A percentile compares a stretch with the other conserved stretches of the same genome.
Evolutionary conservation across 2,888 invertebrate genomes (phyloP).

Genomic region (Polydrusus cervinus): DNA sequence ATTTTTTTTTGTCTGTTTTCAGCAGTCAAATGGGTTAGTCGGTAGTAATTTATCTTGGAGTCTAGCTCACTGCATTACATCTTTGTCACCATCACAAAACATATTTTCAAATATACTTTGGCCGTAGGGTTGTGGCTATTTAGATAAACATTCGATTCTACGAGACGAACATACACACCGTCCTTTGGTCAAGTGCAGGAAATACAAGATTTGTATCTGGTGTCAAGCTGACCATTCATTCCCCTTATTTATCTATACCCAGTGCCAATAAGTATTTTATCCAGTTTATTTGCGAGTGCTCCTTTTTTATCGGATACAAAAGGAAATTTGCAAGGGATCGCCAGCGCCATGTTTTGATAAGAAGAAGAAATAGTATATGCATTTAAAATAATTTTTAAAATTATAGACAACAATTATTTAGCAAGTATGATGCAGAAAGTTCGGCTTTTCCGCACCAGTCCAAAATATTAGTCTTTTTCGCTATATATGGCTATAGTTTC

Average conservation of each 20-base stretch:
- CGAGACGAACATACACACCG: constrained; percentile 59
- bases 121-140: constrained; percentile 57
- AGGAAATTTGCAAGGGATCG: constrained; percentile 42
- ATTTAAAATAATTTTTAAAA: background rate
- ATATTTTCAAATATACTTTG: constrained; percentile 64
- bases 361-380: background rate
- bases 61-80: constrained; percentile 18
- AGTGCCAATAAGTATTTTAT: constrained; percentile 43
- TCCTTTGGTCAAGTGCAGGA: constrained; percentile 70
- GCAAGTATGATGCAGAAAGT: too few relatives aligned
- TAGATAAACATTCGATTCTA: constrained; percentile 40
- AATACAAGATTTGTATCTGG: constrained; percentile 70
- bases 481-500: too few relatives aligned
- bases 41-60: constrained; percentile 15
- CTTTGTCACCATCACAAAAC: constrained; percentile 64
- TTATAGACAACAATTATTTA: too few relatives aligned
- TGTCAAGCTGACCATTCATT: constrained; percentile 49
- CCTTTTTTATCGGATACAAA: constrained; percentile 54
- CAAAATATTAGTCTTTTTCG: too few relatives aligned
- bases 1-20: too few relatives aligned
- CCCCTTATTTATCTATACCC: constrained; percentile 49
- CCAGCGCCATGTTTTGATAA: constrained; percentile 23
- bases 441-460: too few relatives aligned
- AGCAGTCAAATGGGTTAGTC: too few relatives aligned
- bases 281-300: constrained; percentile 39